Evolutionary conservation across 2,797 vertebrate genomes (phyloP).

Genomic region (Tiaroga cobitis): DNA sequence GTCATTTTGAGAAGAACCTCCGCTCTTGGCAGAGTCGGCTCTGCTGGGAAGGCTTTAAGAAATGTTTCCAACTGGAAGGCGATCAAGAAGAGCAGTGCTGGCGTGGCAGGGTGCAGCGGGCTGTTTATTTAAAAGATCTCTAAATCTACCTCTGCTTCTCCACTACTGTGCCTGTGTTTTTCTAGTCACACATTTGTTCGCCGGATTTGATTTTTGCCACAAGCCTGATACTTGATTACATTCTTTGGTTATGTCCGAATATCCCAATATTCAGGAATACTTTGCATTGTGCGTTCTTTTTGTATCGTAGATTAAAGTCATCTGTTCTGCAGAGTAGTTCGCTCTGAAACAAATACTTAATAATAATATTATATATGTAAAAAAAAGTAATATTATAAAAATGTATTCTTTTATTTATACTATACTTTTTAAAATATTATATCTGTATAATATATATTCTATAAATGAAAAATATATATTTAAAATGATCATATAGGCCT

Average conservation of each 20-base stretch:
- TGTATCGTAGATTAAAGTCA: slow-evolving; percentile 2
- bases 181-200: slow-evolving; percentile 26
- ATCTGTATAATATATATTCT: too few species aligned
- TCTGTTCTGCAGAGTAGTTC: background rate
- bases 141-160: slow-evolving; percentile 52
- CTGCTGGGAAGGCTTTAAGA: slow-evolving; percentile 55
- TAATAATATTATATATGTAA: background rate
- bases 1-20: slow-evolving; percentile 56
- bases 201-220: slow-evolving; percentile 18
- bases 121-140: slow-evolving; percentile 59
- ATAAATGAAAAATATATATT: too few species aligned
- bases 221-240: slow-evolving; percentile 11
- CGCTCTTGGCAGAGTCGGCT: slow-evolving; percentile 57
- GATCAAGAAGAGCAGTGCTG: slow-evolving; percentile 60
- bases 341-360: background rate
- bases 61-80: slow-evolving; percentile 58
- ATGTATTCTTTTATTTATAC: too few species aligned
- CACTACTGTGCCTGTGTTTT: slow-evolving; percentile 26
- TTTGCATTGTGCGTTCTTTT: background rate
- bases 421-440: too few species aligned
- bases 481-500: too few species aligned
- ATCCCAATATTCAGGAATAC: background rate
- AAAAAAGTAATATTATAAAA: too few species aligned
- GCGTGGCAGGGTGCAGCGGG: slow-evolving; percentile 54
- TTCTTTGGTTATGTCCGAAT: background rate